Conservation (phyloP, 2,888 invertebrate species). For the Oxystoma pomonae region DNA sequence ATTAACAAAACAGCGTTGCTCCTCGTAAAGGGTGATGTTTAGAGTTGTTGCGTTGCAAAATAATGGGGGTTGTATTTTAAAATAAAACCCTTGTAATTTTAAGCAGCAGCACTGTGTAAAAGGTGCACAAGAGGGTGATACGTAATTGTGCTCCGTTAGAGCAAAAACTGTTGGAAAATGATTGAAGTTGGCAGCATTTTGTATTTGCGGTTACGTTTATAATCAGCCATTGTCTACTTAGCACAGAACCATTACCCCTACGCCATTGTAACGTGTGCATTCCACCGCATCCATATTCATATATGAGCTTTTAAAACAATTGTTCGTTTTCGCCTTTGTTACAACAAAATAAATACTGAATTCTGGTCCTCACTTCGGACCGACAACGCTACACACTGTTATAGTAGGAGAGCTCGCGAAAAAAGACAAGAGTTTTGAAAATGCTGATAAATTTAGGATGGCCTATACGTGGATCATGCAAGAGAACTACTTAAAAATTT, state of each 20-base stretch:
- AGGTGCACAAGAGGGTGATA: slow-evolving; percentile 9
- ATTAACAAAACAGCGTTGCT: no score
- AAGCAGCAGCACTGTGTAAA: background rate
- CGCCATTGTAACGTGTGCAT: slow-evolving; percentile 44
- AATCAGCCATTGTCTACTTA: slow-evolving; percentile 49
- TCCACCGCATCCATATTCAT: slow-evolving; percentile 47
- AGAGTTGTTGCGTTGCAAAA: no score
- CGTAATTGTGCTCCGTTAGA: slow-evolving; percentile 14
- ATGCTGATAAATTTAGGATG: no score
- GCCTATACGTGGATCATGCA: no score
- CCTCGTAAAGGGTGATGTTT: no score
- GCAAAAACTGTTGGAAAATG: slow-evolving; percentile 40
- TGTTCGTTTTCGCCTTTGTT: slow-evolving; percentile 42
- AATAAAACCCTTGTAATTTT: background rate
- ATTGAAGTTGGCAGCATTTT: slow-evolving; percentile 45
- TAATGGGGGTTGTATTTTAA: no score
- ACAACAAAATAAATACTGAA: slow-evolving; percentile 32
- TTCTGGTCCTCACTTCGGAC: background rate
- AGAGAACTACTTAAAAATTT: no score
- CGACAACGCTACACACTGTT: background rate
- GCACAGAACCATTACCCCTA: slow-evolving; percentile 44
- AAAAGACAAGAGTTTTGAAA: no score
- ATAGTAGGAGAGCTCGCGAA: no score
- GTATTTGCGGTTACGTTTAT: slow-evolving; percentile 48
- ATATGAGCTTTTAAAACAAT: slow-evolving; percentile 47